A percentile compares a stretch with the other conserved stretches of the same genome.
phyloP scores from a whole-genome alignment of 2,113 vertebrate genomes.

The Actinemys pallida region DNA sequence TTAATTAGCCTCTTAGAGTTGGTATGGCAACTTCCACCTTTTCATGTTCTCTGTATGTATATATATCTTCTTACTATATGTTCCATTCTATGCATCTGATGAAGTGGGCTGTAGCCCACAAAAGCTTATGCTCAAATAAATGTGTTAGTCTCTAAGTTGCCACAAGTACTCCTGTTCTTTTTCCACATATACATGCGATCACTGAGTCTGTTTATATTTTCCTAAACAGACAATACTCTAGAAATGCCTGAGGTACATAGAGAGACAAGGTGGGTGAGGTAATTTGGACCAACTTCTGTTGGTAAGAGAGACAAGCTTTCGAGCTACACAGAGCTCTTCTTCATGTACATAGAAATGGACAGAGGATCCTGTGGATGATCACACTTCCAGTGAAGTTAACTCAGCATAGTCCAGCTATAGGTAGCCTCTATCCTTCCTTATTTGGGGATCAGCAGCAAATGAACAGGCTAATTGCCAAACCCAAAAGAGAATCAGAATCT shows the following conservation, averaged over 20 bases:
- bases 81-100: too few relatives aligned
- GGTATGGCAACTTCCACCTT: too few relatives aligned
- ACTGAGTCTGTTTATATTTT: neutral
- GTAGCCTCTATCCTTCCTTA: fast-evolving
- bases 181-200: neutral
- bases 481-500: neutral
- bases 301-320: neutral
- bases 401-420: neutral
- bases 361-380: neutral
- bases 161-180: too few relatives aligned
- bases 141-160: too few relatives aligned
- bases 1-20: too few relatives aligned
- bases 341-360: neutral
- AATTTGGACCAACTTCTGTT: neutral
- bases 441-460: neutral
- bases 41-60: too few relatives aligned
- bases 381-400: neutral
- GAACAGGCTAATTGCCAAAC: neutral
- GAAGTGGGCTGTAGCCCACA: too few relatives aligned
- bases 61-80: too few relatives aligned
- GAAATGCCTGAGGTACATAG: neutral
- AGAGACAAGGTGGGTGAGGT: neutral
- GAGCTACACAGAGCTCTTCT: neutral
- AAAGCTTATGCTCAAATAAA: too few relatives aligned
- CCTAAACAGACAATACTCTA: neutral